Evolutionary conservation across 2,113 vertebrate genomes (phyloP), one percentile per base, ranked within the genome.

Genomic region (Chaetura pelagica): DNA sequence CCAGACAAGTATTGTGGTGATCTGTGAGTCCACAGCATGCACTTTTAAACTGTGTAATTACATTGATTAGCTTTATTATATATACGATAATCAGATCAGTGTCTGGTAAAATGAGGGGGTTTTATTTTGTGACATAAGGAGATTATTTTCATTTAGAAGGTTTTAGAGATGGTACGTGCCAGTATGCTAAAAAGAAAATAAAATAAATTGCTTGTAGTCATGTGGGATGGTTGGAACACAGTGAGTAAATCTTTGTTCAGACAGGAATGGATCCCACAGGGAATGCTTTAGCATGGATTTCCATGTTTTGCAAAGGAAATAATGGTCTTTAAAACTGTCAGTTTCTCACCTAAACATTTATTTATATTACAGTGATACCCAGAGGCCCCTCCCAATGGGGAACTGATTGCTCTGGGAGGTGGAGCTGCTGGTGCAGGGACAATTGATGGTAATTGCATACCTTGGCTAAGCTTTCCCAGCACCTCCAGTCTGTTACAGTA

Each of bases 11-110:
- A 49, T 68, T 85, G 77, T 74, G 77, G 16, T 62, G 69, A 94
- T 75, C 48, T 76, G 59, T 48, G 40, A 34, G 61, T 77, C 55
- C 26, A 57, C 48, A 93, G 61, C 27, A 8, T 48, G 49, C 18
- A 61, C 82, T 88, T 90, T n/a, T 59, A 63, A 90, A 90, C 76
- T 38, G 21, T 59, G 35, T 68, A 84, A 94, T 96, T 94, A 86
- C 27, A 75, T 64, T 90, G 68, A 93, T 95, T 68, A 85, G 52
- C 49, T 91, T 91, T 71, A 93, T 85, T 93, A 72, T 49, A 49
- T 49, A 80, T 85, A 29, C 6, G 2, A 49, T 87, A 79, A 91
- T 80, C 82, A 97, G 63, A 94, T 91, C 58, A 73, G 24, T 51
- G 71, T 57, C 78, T 91, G 59, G 42, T 71, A 71, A 90, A 94